Conservation (phyloP, 2,888 invertebrate genomes). For the Theodoxus fluviatilis region DNA sequence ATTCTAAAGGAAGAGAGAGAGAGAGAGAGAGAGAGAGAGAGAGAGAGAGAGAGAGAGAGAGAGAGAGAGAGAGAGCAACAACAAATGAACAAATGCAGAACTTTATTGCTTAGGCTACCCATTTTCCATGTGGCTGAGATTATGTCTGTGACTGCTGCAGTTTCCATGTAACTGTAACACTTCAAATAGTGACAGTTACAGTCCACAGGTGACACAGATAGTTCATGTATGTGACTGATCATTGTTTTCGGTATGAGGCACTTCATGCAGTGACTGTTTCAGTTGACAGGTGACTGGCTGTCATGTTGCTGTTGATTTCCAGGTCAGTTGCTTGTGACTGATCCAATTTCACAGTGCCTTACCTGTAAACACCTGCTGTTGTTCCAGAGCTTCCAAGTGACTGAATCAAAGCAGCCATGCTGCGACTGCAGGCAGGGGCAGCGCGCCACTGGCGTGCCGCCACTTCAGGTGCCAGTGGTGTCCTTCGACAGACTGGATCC, state of each 20-base stretch:
- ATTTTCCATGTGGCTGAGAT: not conserved
- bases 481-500: no score
- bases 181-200: no score
- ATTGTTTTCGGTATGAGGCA: no score
- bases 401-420: conserved; percentile 37
- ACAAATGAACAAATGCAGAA: not conserved
- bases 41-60: not conserved
- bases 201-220: not conserved
- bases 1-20: not conserved
- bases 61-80: not conserved
- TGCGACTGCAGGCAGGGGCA: conserved; percentile 48
- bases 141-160: no score
- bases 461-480: no score
- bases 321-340: no score
- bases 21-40: conserved; percentile 2
- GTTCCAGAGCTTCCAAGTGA: not conserved
- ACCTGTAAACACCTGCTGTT: not conserved
- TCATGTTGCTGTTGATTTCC: no score
- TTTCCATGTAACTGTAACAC: no score
- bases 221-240: not conserved
- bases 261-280: no score
- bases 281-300: no score
- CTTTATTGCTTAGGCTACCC: not conserved
- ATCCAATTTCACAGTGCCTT: no score
- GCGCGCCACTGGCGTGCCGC: conserved; percentile 44